A percentile compares a stretch with the other conserved stretches of the same genome.
phyloP scores from a whole-genome alignment of 2,113 vertebrate genomes.

The Pipra filicauda region DNA sequence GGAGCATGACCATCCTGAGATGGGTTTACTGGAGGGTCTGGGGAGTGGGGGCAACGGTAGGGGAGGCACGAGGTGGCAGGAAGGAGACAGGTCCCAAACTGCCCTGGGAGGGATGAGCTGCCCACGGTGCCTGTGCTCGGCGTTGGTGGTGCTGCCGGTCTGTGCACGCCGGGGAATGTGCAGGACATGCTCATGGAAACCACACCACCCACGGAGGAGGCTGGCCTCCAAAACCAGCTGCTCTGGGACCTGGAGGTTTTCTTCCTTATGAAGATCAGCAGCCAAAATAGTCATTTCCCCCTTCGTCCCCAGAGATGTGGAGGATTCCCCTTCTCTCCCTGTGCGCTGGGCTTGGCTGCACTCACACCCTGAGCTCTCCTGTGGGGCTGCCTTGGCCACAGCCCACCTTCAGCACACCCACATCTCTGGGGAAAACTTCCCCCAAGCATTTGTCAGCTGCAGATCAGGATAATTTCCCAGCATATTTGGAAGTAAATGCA shows the following conservation, averaged over 20 bases:
- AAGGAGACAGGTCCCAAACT: not conserved
- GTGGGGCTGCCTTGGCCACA: not conserved
- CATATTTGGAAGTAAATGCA: not conserved
- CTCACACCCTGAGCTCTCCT: not conserved
- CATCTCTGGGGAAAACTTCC: not conserved
- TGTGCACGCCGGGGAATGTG: fast-evolving
- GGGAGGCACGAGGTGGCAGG: not conserved
- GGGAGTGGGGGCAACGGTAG: not conserved
- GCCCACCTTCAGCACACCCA: not conserved
- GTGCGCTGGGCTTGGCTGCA: not conserved
- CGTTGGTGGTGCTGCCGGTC: fast-evolving
- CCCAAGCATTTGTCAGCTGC: not conserved
- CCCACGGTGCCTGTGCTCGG: not conserved
- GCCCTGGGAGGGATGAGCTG: not conserved
- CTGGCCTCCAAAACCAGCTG: not conserved
- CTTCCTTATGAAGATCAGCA: not conserved
- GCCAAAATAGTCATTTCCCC: not conserved
- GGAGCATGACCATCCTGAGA: not conserved
- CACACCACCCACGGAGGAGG: not conserved
- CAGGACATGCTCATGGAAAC: not conserved
- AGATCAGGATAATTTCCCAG: not conserved
- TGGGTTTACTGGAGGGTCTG: fast-evolving
- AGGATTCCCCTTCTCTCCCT: not conserved
- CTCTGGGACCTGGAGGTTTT: not conserved
- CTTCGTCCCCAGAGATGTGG: fast-evolving